These are phyloP conservation scores for Premnoplex brunnescens DNA, from an alignment of 2,797 vertebrate species.

Conservation along the genomic window DNA sequence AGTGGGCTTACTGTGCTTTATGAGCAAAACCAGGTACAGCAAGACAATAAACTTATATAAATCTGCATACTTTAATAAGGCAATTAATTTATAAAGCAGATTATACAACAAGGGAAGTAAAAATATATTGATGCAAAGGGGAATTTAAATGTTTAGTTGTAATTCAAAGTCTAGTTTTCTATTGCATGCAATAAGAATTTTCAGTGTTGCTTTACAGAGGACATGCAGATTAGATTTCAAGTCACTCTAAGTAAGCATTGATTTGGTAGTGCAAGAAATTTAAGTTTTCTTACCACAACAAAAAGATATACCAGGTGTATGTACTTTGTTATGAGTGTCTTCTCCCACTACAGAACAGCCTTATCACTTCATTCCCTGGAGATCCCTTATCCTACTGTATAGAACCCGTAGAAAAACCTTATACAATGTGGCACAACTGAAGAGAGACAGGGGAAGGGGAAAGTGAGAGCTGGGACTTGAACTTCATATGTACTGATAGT, in stretches of 20 bases:
- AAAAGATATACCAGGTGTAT: neutral
- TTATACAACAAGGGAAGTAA: neutral
- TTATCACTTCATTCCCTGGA: neutral
- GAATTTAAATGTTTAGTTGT: neutral
- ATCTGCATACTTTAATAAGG: neutral
- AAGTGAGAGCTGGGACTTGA: neutral
- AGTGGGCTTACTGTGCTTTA: neutral
- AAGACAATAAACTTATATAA: neutral
- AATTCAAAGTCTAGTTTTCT: slow-evolving; percentile 3
- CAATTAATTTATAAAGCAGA: slow-evolving; percentile 23
- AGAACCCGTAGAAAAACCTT: neutral
- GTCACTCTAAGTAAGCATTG: neutral
- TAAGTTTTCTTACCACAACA: neutral
- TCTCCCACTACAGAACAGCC: neutral
- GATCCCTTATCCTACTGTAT: neutral
- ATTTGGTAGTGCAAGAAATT: neutral
- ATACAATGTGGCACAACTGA: neutral
- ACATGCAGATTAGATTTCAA: neutral
- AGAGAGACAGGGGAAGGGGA: neutral
- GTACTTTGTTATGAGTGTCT: neutral
- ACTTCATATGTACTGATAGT: neutral
- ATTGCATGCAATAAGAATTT: neutral
- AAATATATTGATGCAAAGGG: neutral
- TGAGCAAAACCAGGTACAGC: neutral
- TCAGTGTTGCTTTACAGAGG: neutral